Evolutionary conservation across 1,140 invertebrate species (phyloP).

Genomic region (Caenorhabditis briggsae): DNA sequence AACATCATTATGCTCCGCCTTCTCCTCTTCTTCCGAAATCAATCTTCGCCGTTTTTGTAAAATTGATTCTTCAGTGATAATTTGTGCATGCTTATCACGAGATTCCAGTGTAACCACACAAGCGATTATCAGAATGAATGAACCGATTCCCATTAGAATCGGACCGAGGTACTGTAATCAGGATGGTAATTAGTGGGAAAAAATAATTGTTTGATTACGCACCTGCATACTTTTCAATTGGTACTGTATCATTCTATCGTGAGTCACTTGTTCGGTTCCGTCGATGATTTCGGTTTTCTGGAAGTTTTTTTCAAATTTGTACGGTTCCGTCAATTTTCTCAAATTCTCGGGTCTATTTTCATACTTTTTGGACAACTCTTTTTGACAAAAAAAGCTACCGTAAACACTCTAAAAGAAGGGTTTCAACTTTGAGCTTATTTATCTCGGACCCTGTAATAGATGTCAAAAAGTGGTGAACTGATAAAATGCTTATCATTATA

Average conservation of each 20-base stretch:
- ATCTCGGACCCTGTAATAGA: too few relatives aligned
- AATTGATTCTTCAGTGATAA: conserved; percentile 57
- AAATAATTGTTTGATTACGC: background rate
- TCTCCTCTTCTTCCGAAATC: conserved; percentile 48
- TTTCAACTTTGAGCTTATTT: too few relatives aligned
- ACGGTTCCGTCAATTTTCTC: too few relatives aligned
- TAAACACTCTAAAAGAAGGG: too few relatives aligned
- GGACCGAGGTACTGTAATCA: conserved; percentile 74
- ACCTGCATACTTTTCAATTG: conserved; percentile 73
- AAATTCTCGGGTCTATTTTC: too few relatives aligned
- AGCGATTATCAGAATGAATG: conserved; percentile 74
- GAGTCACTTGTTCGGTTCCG: background rate
- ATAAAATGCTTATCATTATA: too few relatives aligned
- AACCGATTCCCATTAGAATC: conserved; percentile 75
- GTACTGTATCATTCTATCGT: conserved; percentile 60
- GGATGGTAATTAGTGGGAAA: background rate
- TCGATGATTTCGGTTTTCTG: conserved; percentile 58
- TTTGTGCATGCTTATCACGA: conserved; percentile 73
- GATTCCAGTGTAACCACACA: conserved; percentile 77
- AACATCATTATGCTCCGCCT: conserved; percentile 47
- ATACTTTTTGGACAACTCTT: too few relatives aligned
- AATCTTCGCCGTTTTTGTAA: conserved; percentile 24
- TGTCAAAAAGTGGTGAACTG: too few relatives aligned
- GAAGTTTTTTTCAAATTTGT: too few relatives aligned
- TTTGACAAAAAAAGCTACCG: too few relatives aligned